These are phyloP conservation scores for Ciconia boyciana DNA, from an alignment of 2,113 vertebrate genomes.

Conservation along the genomic window DNA sequence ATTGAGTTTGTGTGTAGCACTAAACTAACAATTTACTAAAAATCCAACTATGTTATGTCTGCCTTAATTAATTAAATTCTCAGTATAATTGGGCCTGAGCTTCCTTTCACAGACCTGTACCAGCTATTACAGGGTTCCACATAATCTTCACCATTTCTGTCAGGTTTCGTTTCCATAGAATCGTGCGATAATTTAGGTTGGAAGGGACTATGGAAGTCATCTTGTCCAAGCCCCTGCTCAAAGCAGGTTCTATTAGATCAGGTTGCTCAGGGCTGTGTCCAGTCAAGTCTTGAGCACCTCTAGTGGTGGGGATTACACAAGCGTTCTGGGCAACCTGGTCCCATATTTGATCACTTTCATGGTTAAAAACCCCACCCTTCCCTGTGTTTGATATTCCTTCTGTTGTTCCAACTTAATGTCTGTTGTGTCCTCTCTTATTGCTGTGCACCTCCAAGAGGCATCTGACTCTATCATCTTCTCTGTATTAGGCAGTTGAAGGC, in stretches of 20 bases:
- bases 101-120: neutral
- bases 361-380: neutral
- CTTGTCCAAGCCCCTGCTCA: neutral
- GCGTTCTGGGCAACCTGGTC: neutral
- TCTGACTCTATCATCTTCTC: neutral
- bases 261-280: neutral
- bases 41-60: slow-evolving; percentile 13
- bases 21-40: slow-evolving; percentile 52
- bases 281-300: neutral
- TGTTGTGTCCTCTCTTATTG: neutral
- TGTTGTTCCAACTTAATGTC: neutral
- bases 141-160: neutral
- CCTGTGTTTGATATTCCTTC: neutral
- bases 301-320: neutral
- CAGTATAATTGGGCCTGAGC: neutral
- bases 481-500: neutral
- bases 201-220: neutral
- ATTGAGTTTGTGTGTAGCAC: neutral
- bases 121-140: neutral
- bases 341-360: neutral
- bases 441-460: neutral
- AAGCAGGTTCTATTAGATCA: neutral
- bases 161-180: neutral
- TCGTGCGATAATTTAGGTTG: neutral
- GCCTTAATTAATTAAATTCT: slow-evolving; percentile 42